phyloP scores from a whole-genome alignment of 35 echinoderm and acorn worm species.

The Apostichopus japonicus region DNA sequence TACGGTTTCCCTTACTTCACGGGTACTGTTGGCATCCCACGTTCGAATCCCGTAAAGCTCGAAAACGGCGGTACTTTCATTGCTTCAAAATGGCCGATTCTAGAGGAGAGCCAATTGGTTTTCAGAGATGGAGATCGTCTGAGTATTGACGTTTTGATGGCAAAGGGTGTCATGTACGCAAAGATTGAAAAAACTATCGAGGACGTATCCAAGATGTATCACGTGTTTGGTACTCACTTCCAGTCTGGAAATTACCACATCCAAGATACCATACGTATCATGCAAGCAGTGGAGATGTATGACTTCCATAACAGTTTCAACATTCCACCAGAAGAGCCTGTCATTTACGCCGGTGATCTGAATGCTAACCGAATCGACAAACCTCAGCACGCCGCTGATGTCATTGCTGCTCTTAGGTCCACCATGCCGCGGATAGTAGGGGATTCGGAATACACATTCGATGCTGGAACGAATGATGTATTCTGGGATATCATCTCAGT shows the following conservation, averaged over 20 bases:
- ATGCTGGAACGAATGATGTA: conserved; percentile 70
- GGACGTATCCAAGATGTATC: conserved; percentile 19
- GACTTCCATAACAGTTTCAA: conserved; percentile 51
- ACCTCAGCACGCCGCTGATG: conserved; percentile 47
- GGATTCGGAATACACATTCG: conserved; percentile 68
- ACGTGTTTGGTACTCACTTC: conserved; percentile 80
- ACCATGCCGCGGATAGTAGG: conserved; percentile 55
- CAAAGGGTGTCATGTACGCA: conserved; percentile 77
- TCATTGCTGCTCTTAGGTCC: conserved; percentile 60
- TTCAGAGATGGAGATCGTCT: conserved; percentile 36
- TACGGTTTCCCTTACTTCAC: conserved; percentile 73
- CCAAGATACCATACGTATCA: conserved; percentile 51
- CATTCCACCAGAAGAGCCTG: conserved; percentile 65
- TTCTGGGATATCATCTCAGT: conserved; percentile 31
- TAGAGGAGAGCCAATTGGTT: conserved; percentile 61
- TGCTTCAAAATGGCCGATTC: conserved; percentile 79
- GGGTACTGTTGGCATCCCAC: conserved; percentile 62
- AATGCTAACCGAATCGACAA: conserved; percentile 60
- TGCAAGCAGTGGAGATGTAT: conserved; percentile 64
- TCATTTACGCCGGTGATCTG: conserved; percentile 77
- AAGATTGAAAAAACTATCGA: conserved; percentile 66
- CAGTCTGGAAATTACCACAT: conserved; percentile 47
- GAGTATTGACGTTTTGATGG: conserved; percentile 66
- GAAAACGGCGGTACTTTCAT: conserved; percentile 72
- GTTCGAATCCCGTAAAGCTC: conserved; percentile 8